Evolutionary conservation across 2,113 vertebrate species (phyloP).

Genomic region (Elephas maximus): DNA sequence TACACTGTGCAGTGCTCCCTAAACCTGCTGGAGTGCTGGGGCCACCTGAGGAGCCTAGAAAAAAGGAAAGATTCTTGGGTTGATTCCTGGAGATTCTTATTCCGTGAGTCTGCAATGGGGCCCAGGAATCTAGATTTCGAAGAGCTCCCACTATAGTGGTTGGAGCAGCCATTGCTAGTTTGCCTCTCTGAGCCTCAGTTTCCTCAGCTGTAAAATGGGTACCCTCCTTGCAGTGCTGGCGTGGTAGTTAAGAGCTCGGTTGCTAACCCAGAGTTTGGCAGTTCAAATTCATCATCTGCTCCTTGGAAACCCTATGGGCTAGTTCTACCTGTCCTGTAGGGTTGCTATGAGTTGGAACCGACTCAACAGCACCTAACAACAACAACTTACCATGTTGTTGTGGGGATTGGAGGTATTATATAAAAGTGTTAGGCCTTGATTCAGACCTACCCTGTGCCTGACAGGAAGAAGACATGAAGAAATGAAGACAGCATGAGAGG

Average conservation of each 20-base stretch:
- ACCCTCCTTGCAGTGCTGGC: neutral
- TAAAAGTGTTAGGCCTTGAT: neutral
- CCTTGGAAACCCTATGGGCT: too few species aligned
- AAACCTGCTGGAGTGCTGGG: too few species aligned
- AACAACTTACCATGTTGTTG: neutral
- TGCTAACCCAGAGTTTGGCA: too few species aligned
- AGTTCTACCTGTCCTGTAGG: too few species aligned
- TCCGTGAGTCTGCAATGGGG: neutral
- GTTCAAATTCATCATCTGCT: too few species aligned
- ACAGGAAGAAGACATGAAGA: neutral
- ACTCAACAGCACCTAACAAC: too few species aligned
- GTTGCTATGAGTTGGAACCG: too few species aligned
- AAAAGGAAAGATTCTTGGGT: neutral
- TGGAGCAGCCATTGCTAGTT: neutral
- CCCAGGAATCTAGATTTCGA: neutral
- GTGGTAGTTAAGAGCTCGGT: too few species aligned
- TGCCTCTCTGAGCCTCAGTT: neutral
- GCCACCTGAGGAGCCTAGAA: neutral
- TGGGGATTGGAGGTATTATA: neutral
- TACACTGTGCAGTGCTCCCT: fast-evolving
- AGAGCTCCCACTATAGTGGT: too few species aligned
- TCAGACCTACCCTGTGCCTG: neutral
- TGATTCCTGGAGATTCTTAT: neutral
- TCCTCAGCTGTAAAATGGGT: neutral
- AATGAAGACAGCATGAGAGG: neutral